phyloP scores from a whole-genome alignment of 2,888 invertebrate species.

The Erannis defoliaria region DNA sequence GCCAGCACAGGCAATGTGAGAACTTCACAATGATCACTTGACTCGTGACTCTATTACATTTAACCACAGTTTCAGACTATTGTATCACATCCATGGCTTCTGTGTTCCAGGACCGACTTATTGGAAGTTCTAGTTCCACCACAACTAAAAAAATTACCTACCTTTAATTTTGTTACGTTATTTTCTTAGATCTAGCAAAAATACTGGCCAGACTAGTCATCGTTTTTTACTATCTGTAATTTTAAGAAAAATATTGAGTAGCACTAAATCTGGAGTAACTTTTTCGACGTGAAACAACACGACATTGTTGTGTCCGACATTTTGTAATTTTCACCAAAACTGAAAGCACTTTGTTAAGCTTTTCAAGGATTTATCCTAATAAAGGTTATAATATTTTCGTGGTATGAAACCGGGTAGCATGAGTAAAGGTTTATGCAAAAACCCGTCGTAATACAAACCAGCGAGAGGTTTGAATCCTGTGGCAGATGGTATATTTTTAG shows the following conservation, averaged over 20 bases:
- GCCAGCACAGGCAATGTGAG: conserved; percentile 43
- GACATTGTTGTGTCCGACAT: conserved; percentile 31
- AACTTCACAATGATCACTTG: conserved; percentile 41
- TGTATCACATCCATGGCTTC: too few relatives aligned
- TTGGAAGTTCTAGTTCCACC: too few relatives aligned
- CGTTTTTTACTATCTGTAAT: not conserved
- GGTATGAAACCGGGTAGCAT: conserved; percentile 64
- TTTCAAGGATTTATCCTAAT: conserved; percentile 38
- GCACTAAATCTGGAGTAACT: conserved; percentile 19
- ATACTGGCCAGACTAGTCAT: not conserved
- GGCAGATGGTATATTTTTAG: conserved; percentile 42
- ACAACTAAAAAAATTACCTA: too few relatives aligned
- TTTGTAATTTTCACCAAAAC: conserved; percentile 33
- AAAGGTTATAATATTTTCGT: conserved; percentile 51
- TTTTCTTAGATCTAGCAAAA: not conserved
- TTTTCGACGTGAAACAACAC: conserved; percentile 16
- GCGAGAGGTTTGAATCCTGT: conserved; percentile 74
- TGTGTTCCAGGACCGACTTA: too few relatives aligned
- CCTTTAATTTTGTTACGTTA: too few relatives aligned
- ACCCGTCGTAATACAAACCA: conserved; percentile 81
- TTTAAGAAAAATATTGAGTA: conserved; percentile 9
- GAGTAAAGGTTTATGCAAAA: conserved; percentile 68
- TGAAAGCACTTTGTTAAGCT: conserved; percentile 35
- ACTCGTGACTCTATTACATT: conserved; percentile 29
- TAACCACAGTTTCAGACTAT: conserved; percentile 15